Base-by-base conservation (phyloP, 2,888 invertebrate genomes). In the Germaria angustata region DNA sequence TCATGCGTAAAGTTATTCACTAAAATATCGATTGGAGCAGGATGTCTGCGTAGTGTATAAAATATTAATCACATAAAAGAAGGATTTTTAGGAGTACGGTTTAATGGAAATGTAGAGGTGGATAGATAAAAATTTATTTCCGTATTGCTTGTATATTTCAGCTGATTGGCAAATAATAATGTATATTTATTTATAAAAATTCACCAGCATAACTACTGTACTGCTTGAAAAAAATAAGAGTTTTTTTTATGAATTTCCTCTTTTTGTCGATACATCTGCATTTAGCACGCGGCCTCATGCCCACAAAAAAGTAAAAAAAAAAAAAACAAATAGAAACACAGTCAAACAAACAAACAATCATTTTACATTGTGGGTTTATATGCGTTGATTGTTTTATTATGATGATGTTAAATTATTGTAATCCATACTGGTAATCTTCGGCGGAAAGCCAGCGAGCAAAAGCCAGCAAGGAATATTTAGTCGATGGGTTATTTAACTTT, bases 351-450 rank as follows among this genome's bases (percentile, higher is more conserved):
- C 75, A 44, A 3, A 36, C 63, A 44, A 9, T 36, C 17, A 49
- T 24, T 71, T 51, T 41, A 55, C 59, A 68, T 77, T 55, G 77
- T 76, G 80, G 72, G 86, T 86, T 87, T 86, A 80, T 81, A 86
- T 86, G 89, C 89, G 89, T 89, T 89, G 89, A 89, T 89, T 89
- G 89, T 89, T 89, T 89, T 89, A 89, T 89, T 89, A 89, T 89
- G 89, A 89, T 89, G 89, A 89, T 89, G 89, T 89, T 89, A 89
- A 89, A 89, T 89, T 89, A 89, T 89, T 89, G 87, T 89, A 89
- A 89, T 89, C 89, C 89, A 88, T 84, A 84, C 85, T 85, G 86
- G 87, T 88, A 88, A 88, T 89, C 88, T 82, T 82, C 66, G n/a
- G 36, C 57, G 15, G 32, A 72, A 68, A 49, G 36, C 53, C 39